Percentiles rank a stretch among this genome's conserved stretches.
Conservation (phyloP, 2,113 vertebrate genomes). For the Parotia lawesii region DNA sequence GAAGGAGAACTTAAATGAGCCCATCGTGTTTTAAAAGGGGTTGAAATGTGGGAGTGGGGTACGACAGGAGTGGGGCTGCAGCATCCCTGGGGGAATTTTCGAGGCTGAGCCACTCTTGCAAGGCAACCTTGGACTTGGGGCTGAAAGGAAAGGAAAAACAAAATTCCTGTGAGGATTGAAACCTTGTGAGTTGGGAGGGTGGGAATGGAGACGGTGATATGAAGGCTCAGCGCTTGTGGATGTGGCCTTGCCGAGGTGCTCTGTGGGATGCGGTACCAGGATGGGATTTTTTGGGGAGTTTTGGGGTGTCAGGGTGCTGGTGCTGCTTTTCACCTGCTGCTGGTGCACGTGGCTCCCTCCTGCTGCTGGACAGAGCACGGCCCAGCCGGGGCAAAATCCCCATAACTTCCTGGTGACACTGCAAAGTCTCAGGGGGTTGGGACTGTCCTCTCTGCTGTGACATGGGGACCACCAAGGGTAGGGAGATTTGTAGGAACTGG, state of each 20-base stretch:
- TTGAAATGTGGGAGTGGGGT: neutral
- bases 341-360: neutral
- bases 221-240: fast-evolving
- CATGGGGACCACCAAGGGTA: fast-evolving
- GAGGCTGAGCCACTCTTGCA: neutral
- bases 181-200: neutral
- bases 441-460: neutral
- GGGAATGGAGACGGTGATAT: fast-evolving
- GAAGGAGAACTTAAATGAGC: neutral
- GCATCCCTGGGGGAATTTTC: neutral
- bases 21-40: fast-evolving
- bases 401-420: neutral
- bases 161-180: neutral
- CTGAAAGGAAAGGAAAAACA: neutral
- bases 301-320: neutral
- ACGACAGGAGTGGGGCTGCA: neutral
- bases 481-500: neutral
- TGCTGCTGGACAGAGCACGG: fast-evolving
- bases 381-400: neutral
- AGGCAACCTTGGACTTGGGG: neutral
- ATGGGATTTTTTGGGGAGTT: neutral
- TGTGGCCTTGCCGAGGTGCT: neutral
- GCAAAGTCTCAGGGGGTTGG: neutral
- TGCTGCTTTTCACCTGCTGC: neutral
- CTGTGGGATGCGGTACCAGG: neutral